Percentiles rank a stretch among this genome's conserved stretches.
These are phyloP conservation scores for Herminia tarsipennalis DNA, from an alignment of 2,888 invertebrate species.

Conservation along the genomic window DNA sequence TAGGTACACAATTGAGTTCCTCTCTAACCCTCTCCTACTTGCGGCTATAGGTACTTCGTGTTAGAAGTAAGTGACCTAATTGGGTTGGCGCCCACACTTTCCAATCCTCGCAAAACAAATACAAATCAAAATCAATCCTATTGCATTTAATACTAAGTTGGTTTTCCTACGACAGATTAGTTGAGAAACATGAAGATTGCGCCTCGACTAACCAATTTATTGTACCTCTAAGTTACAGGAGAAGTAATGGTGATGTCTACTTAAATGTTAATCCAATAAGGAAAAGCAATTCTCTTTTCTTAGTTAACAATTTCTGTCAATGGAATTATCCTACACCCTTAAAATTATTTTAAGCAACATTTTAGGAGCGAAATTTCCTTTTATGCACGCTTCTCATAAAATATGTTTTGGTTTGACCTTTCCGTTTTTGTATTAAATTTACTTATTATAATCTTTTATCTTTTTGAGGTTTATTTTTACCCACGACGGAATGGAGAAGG, in stretches of 20 bases:
- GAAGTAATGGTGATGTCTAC: constrained; percentile 55
- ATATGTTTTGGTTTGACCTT: constrained; percentile 10
- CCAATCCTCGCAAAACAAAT: constrained; percentile 27
- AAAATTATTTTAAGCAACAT: constrained; percentile 24
- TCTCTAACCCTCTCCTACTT: constrained; percentile 39
- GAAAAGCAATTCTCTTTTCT: constrained; percentile 53
- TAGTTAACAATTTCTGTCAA: constrained; percentile 42
- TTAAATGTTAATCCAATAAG: constrained; percentile 60
- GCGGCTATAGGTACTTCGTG: constrained; percentile 42
- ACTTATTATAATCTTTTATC: neutral
- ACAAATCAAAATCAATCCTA: constrained; percentile 33
- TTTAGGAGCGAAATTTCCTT: constrained; percentile 4
- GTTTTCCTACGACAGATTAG: constrained; percentile 25
- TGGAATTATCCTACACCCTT: constrained; percentile 34
- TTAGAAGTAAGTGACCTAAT: constrained; percentile 59
- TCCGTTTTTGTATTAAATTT: constrained; percentile 9
- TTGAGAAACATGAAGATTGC: constrained; percentile 39
- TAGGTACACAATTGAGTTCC: constrained; percentile 16
- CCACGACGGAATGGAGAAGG: too few species aligned
- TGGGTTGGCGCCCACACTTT: constrained; percentile 52
- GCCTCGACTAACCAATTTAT: constrained; percentile 58
- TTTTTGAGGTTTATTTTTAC: too few species aligned
- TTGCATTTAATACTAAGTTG: constrained; percentile 21
- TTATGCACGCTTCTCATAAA: constrained; percentile 1
- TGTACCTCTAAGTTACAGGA: constrained; percentile 54